Conservation (phyloP, 2,797 vertebrate species). For the Nasua narica region DNA sequence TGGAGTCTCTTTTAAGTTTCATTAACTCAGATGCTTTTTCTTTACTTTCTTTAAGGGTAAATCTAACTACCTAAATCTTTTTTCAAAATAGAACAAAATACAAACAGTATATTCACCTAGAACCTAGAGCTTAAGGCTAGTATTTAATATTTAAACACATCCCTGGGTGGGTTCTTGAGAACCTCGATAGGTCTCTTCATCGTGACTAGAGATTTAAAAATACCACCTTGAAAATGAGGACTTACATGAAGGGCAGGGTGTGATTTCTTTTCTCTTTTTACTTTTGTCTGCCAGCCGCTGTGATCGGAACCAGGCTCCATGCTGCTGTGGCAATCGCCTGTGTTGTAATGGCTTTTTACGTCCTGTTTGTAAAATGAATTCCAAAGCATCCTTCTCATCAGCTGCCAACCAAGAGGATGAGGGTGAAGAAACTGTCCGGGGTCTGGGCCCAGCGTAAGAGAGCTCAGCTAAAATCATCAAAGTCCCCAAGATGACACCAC, state of each 20-base stretch:
- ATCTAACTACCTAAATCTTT: background rate
- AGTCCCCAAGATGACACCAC: slow-evolving; percentile 49
- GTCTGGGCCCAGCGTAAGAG: slow-evolving; percentile 47
- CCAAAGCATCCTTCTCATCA: slow-evolving; percentile 68
- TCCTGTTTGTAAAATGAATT: slow-evolving; percentile 92
- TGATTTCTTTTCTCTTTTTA: slow-evolving; percentile 6
- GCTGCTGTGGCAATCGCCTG: slow-evolving; percentile 91
- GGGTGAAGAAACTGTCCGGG: slow-evolving; percentile 41
- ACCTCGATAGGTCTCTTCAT: background rate
- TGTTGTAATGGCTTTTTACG: slow-evolving; percentile 92
- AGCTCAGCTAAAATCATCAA: slow-evolving; percentile 53
- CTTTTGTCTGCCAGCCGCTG: slow-evolving; percentile 84
- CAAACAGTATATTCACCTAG: background rate
- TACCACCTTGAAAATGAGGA: background rate
- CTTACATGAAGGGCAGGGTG: background rate
- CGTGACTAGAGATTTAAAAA: background rate
- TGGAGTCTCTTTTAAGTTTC: background rate
- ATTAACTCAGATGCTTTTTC: background rate
- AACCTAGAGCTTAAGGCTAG: background rate
- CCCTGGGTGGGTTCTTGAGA: background rate
- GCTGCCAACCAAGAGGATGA: slow-evolving; percentile 69
- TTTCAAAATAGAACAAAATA: slow-evolving; percentile 1
- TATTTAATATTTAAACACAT: background rate
- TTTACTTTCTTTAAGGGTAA: slow-evolving; percentile 14
- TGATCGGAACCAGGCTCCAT: slow-evolving; percentile 95